phyloP scores from a whole-genome alignment of 2,888 invertebrate genomes.

The Chironomus tentans region DNA sequence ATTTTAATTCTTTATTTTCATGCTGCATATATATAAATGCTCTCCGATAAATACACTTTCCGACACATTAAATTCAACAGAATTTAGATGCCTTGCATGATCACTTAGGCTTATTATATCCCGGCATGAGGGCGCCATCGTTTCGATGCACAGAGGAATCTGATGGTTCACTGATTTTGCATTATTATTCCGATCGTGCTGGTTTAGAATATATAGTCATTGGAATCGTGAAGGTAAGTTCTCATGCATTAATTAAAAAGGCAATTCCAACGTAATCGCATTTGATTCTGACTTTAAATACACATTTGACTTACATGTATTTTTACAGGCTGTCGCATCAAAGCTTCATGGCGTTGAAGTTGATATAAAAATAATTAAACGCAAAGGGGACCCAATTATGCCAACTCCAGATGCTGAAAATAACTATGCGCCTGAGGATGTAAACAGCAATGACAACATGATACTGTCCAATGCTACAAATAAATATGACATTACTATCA shows the following conservation, averaged over 20 bases:
- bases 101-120: constrained; percentile 86
- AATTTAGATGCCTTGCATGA: constrained; percentile 94
- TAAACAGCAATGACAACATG: not conserved
- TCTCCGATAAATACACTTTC: constrained; percentile 28
- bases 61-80: constrained; percentile 41
- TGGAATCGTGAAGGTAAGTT: constrained; percentile 83
- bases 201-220: constrained; percentile 93
- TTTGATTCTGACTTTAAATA: constrained; percentile 3
- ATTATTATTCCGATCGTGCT: constrained; percentile 92
- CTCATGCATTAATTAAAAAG: too few relatives aligned
- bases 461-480: not conserved
- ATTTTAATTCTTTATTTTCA: not conserved
- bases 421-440: not conserved
- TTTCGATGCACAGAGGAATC: constrained; percentile 90
- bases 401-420: constrained; percentile 28
- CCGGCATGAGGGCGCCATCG: constrained; percentile 90
- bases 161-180: constrained; percentile 81
- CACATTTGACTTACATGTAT: constrained; percentile 29
- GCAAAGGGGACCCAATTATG: constrained; percentile 58
- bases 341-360: constrained; percentile 89
- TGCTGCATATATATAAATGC: not conserved
- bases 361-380: constrained; percentile 79
- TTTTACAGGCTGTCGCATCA: constrained; percentile 74
- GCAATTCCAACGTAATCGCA: too few relatives aligned
- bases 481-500: not conserved